Conservation (phyloP, 2,888 invertebrate genomes). For the Eledone cirrhosa region DNA sequence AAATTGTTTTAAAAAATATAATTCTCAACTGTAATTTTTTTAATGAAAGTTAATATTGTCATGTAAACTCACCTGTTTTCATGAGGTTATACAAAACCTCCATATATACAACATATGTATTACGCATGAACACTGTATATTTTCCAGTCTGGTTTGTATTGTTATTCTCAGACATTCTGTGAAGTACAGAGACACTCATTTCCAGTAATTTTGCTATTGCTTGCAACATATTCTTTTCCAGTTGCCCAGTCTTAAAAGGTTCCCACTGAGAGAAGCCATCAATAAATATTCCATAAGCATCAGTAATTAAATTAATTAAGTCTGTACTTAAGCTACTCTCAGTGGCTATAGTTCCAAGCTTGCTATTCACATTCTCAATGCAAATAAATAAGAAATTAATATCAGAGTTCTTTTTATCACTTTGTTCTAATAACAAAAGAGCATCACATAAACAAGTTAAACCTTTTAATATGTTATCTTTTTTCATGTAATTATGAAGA, state of each 20-base stretch:
- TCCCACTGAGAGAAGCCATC: background rate
- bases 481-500: background rate
- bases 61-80: background rate
- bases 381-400: background rate
- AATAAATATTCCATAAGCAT: conserved; percentile 1
- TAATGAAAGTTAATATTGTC: no score
- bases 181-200: no score
- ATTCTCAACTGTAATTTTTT: no score
- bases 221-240: no score
- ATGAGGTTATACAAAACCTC: background rate
- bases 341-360: background rate
- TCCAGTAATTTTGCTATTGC: no score
- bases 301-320: background rate
- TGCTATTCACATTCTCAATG: background rate
- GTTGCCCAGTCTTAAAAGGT: background rate
- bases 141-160: no score
- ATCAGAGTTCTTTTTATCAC: background rate
- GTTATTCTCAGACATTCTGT: no score
- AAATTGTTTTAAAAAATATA: no score
- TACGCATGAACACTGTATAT: no score
- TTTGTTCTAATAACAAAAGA: background rate
- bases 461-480: background rate
- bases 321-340: background rate
- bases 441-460: background rate
- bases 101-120: background rate